phyloP scores from a whole-genome alignment of 2,888 invertebrate species.

The Ceraclea dissimilis region DNA sequence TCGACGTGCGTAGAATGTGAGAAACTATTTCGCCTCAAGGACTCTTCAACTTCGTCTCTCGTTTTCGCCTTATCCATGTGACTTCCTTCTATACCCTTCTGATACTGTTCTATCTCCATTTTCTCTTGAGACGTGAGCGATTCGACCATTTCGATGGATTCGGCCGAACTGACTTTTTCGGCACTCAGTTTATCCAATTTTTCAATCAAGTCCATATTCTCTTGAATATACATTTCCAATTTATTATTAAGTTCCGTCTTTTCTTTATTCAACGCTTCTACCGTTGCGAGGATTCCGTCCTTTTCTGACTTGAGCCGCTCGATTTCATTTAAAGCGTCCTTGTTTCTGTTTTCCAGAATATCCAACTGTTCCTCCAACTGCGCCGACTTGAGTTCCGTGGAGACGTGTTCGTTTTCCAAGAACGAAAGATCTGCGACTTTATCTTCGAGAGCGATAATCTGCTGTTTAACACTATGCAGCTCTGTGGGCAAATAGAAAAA shows the following conservation, averaged over 20 bases:
- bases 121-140: constrained; percentile 63
- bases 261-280: constrained; percentile 52
- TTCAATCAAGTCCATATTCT: constrained; percentile 66
- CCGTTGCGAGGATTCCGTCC: constrained; percentile 45
- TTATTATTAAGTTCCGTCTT: constrained; percentile 54
- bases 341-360: constrained; percentile 44
- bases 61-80: constrained; percentile 23
- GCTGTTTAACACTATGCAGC: constrained; percentile 51
- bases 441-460: constrained; percentile 54
- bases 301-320: constrained; percentile 46
- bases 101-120: constrained; percentile 60
- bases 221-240: constrained; percentile 58
- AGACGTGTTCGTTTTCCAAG: constrained; percentile 62
- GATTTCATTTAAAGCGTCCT: constrained; percentile 43
- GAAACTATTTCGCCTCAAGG: constrained; percentile 10
- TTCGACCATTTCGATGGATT: constrained; percentile 70
- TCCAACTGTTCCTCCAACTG: constrained; percentile 73
- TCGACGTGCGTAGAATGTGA: constrained; percentile 36
- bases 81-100: constrained; percentile 43
- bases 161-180: constrained; percentile 66
- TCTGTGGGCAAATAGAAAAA: constrained; percentile 37
- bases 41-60: constrained; percentile 6
- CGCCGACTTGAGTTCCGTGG: constrained; percentile 68
- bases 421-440: constrained; percentile 54
- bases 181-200: constrained; percentile 65